Percentiles rank a stretch among this genome's conserved stretches.
Conservation (phyloP, 2,888 invertebrate genomes). For the Xestia ashworthii region DNA sequence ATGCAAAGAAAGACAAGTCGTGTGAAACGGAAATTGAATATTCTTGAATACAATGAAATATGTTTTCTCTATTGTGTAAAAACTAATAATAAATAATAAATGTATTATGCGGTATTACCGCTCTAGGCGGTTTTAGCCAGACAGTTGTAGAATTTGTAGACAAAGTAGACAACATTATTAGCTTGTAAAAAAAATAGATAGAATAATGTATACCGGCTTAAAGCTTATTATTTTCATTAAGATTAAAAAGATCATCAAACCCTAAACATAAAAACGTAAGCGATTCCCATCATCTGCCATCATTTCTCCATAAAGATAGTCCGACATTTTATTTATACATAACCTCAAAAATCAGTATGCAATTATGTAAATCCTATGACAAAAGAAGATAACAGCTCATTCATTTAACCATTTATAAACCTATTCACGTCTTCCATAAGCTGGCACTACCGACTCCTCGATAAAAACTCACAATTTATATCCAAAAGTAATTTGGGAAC, state of each 20-base stretch:
- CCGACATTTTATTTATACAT: constrained; percentile 22
- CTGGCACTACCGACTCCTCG: constrained; percentile 39
- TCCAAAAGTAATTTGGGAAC: constrained; percentile 62
- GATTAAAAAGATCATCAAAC: not conserved
- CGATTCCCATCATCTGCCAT: not conserved
- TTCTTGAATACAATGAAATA: constrained; percentile 27
- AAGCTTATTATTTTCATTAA: not conserved
- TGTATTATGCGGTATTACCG: no score
- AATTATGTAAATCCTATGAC: constrained; percentile 55
- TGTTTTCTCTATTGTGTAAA: constrained; percentile 8
- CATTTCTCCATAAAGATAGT: constrained; percentile 15
- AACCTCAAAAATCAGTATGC: constrained; percentile 35
- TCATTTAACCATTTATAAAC: constrained; percentile 56
- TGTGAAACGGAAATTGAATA: constrained; percentile 37
- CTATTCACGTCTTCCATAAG: constrained; percentile 47
- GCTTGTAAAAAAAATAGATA: not conserved
- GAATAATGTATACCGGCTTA: not conserved
- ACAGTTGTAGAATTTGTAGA: not conserved
- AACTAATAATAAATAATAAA: constrained; percentile 1
- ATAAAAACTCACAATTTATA: constrained; percentile 63
- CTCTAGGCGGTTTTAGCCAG: not conserved
- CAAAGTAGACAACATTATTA: constrained; percentile 3
- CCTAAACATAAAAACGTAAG: constrained; percentile 10
- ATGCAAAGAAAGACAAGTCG: not conserved
- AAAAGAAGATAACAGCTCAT: constrained; percentile 48